Conservation (phyloP, 2,888 invertebrate species). For the Megastigmus dorsalis region DNA sequence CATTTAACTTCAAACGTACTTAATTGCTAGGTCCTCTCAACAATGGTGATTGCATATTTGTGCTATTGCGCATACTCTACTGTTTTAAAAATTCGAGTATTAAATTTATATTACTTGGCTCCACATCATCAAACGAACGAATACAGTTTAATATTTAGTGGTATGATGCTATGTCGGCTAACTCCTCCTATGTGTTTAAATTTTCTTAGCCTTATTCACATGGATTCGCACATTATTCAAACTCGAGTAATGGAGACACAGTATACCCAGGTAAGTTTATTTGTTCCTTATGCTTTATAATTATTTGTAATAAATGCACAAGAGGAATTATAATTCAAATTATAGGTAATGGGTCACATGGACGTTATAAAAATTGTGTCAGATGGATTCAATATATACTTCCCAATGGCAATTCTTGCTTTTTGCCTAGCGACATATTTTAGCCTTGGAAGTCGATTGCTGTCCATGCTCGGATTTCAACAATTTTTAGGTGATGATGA, state of each 20-base stretch:
- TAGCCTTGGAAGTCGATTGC: slow-evolving; percentile 91
- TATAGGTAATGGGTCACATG: slow-evolving; percentile 98
- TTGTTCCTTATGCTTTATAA: neutral
- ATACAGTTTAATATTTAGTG: slow-evolving; percentile 98
- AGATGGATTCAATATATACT: slow-evolving; percentile 99
- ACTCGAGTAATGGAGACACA: slow-evolving; percentile 89
- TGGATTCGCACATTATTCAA: slow-evolving; percentile 96
- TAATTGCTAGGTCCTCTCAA: slow-evolving; percentile 86
- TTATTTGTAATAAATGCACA: neutral
- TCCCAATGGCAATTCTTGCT: slow-evolving; percentile 96
- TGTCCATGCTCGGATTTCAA: slow-evolving; percentile 95
- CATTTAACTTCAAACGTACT: neutral
- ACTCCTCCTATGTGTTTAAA: slow-evolving; percentile 99
- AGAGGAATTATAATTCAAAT: slow-evolving; percentile 29
- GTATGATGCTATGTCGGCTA: slow-evolving; percentile 97
- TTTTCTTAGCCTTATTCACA: slow-evolving; percentile 96
- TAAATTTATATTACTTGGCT: slow-evolving; percentile 97
- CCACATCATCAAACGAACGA: slow-evolving; percentile 99
- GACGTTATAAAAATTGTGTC: slow-evolving; percentile 97
- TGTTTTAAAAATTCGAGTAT: slow-evolving; percentile 94
- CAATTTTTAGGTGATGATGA: slow-evolving; percentile 97
- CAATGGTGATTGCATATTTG: slow-evolving; percentile 93
- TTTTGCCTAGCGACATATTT: slow-evolving; percentile 96
- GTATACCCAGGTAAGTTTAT: slow-evolving; percentile 89
- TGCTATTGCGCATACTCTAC: slow-evolving; percentile 99